phyloP scores from a whole-genome alignment of 1,140 invertebrate genomes.

The Polypedilum pembai region DNA sequence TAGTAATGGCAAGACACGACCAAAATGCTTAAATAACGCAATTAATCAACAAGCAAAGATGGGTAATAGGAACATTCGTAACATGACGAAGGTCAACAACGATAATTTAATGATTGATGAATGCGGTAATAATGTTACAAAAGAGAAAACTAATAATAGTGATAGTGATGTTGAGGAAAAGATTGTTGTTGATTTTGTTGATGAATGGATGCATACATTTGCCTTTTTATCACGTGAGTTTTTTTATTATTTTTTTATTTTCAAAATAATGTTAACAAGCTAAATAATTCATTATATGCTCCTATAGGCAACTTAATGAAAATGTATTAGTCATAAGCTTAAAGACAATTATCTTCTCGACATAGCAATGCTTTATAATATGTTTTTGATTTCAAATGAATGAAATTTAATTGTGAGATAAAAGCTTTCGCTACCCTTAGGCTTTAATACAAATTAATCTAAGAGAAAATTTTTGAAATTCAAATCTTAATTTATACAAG shows the following conservation, averaged over 20 bases:
- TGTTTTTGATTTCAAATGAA: no score
- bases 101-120: slow-evolving; percentile 25
- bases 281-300: neutral
- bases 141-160: neutral
- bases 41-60: slow-evolving; percentile 21
- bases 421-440: no score
- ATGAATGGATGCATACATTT: slow-evolving; percentile 7
- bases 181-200: neutral
- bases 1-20: neutral
- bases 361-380: no score
- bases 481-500: no score
- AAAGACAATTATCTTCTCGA: no score
- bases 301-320: no score
- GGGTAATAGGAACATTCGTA: neutral
- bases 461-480: no score
- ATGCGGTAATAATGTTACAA: neutral
- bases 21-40: slow-evolving; percentile 22
- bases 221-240: slow-evolving; percentile 25
- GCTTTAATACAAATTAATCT: no score
- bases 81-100: slow-evolving; percentile 13
- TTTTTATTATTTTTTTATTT: neutral
- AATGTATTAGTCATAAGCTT: no score
- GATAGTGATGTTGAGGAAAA: neutral
- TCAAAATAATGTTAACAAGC: neutral
- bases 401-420: no score